These are phyloP conservation scores for Eustalomyia histrio DNA, from an alignment of 2,888 invertebrate genomes.

Conservation along the genomic window DNA sequence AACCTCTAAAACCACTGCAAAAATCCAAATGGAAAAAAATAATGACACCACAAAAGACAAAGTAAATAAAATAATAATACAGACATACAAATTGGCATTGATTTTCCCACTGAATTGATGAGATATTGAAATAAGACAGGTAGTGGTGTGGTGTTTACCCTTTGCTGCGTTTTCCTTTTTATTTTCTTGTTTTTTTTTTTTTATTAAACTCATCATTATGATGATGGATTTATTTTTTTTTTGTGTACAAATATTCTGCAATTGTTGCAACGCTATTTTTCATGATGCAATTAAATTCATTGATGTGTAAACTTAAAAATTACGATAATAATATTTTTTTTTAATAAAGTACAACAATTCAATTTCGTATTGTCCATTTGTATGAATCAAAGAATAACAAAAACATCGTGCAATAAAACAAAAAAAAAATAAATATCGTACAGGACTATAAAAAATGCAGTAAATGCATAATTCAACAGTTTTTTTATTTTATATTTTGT, in stretches of 20 bases:
- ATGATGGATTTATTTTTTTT: background rate
- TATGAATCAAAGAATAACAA: slow-evolving; percentile 34
- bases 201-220: background rate
- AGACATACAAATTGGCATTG: background rate
- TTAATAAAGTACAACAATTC: slow-evolving; percentile 60
- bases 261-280: background rate
- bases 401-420: slow-evolving; percentile 9
- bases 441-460: slow-evolving; percentile 21
- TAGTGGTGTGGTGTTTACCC: background rate
- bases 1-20: background rate
- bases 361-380: slow-evolving; percentile 56
- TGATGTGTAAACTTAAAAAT: slow-evolving; percentile 79
- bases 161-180: background rate
- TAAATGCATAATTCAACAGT: slow-evolving; percentile 49
- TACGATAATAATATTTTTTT: slow-evolving; percentile 74
- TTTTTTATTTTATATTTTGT: slow-evolving; percentile 24
- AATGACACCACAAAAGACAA: background rate
- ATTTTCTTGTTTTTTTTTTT: background rate
- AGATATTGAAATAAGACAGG: background rate
- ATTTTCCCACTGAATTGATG: background rate
- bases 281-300: slow-evolving; percentile 73
- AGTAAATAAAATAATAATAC: background rate
- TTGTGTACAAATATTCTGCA: slow-evolving; percentile 6
- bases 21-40: background rate
- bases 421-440: slow-evolving; percentile 10